Conservation (phyloP, 2,888 invertebrate genomes). For the Crepidodera aurea region DNA sequence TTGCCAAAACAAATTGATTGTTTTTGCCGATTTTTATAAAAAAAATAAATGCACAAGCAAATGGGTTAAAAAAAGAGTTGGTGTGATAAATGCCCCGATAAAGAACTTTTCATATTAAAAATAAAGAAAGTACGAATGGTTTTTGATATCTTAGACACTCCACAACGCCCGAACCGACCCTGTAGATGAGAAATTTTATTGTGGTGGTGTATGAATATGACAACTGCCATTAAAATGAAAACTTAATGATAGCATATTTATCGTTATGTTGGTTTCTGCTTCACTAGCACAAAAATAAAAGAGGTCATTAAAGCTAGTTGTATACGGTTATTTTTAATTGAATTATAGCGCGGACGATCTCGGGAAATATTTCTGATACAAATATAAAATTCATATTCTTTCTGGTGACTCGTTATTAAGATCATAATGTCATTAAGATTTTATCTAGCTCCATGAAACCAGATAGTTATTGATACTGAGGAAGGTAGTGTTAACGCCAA, state of each 20-base stretch:
- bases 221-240: conserved; percentile 43
- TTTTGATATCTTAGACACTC: no score
- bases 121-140: no score
- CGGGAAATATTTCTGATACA: conserved; percentile 30
- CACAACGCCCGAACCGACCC: not conserved
- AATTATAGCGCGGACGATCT: conserved; percentile 30
- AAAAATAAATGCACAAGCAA: no score
- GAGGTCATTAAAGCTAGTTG: conserved; percentile 36
- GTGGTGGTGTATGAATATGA: conserved; percentile 42
- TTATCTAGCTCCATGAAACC: conserved; percentile 30
- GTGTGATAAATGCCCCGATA: no score
- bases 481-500: no score
- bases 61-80: no score
- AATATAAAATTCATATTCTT: conserved; percentile 34
- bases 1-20: no score
- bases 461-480: conserved; percentile 30
- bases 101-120: no score
- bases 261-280: conserved; percentile 37
- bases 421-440: conserved; percentile 27
- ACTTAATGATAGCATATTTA: conserved; percentile 41
- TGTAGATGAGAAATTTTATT: not conserved
- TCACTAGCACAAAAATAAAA: conserved; percentile 36
- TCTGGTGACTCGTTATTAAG: conserved; percentile 25
- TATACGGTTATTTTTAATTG: conserved; percentile 37
- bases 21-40: no score